These are phyloP conservation scores for Bagarius yarrelli DNA, from an alignment of 2,113 vertebrate genomes.

Conservation along the genomic window DNA sequence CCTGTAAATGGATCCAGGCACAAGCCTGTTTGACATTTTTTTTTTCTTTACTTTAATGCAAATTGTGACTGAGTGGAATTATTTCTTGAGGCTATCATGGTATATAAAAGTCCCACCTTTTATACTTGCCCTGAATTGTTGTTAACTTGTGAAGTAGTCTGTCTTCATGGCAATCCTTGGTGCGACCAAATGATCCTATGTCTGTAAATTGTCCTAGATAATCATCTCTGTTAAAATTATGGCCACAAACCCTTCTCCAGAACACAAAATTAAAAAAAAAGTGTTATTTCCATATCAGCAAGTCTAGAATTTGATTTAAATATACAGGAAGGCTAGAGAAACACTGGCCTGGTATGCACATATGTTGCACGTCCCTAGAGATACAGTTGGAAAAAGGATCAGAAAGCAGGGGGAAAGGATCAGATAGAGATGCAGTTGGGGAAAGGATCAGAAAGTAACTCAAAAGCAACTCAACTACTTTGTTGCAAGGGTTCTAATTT, in stretches of 20 bases:
- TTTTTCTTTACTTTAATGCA: neutral
- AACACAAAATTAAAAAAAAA: slow-evolving; percentile 52
- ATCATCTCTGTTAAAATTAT: slow-evolving; percentile 32
- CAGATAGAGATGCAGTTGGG: neutral
- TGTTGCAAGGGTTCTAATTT: slow-evolving; percentile 9
- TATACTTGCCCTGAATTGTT: slow-evolving; percentile 6
- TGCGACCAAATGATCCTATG: slow-evolving; percentile 53
- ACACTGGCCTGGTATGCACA: slow-evolving; percentile 3
- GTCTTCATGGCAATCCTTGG: slow-evolving; percentile 56
- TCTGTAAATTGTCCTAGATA: too few species aligned
- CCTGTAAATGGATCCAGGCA: slow-evolving; percentile 16
- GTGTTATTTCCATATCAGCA: slow-evolving; percentile 19
- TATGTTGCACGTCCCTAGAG: slow-evolving; percentile 21
- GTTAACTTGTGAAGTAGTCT: neutral
- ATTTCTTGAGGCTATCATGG: neutral
- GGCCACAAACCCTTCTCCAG: slow-evolving; percentile 50
- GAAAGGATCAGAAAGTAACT: slow-evolving; percentile 2
- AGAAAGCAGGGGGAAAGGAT: neutral
- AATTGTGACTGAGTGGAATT: neutral
- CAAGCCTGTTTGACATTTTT: neutral
- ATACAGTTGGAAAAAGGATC: neutral
- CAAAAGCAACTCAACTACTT: slow-evolving; percentile 32
- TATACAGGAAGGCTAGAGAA: neutral
- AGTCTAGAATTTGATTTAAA: slow-evolving; percentile 36
- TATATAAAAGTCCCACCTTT: neutral